Percentiles rank a stretch among this genome's conserved stretches.
Evolutionary conservation across 2,888 invertebrate genomes (phyloP).

Genomic region (Strigamia transsilvanica): DNA sequence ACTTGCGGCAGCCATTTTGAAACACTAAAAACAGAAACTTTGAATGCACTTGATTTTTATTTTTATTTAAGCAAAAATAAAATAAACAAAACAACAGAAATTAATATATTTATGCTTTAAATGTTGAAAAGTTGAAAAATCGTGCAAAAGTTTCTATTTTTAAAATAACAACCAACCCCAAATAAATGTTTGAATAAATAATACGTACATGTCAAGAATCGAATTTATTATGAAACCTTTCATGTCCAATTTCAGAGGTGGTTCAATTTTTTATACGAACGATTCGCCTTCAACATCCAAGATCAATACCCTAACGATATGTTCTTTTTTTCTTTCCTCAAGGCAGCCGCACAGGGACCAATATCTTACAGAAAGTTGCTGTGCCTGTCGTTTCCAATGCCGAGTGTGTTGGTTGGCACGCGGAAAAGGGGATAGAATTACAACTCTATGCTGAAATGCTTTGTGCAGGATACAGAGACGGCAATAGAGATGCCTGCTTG

Average conservation of each 20-base stretch:
- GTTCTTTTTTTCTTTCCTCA: constrained; percentile 53
- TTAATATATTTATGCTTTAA: no score
- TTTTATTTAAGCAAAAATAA: no score
- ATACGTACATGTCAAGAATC: not conserved
- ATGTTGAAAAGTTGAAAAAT: no score
- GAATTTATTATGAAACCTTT: not conserved
- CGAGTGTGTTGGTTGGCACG: constrained; percentile 83
- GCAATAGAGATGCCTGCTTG: constrained; percentile 82
- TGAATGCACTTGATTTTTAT: no score
- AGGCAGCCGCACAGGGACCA: constrained; percentile 77
- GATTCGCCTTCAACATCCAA: not conserved
- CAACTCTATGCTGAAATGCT: constrained; percentile 81
- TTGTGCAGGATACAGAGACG: constrained; percentile 83
- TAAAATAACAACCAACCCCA: not conserved
- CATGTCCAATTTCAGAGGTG: not conserved
- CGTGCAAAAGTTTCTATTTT: no score
- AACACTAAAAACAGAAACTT: no score
- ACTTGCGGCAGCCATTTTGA: no score
- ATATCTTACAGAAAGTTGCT: constrained; percentile 78
- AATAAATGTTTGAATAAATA: not conserved
- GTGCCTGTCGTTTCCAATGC: constrained; percentile 81
- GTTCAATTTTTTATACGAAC: not conserved
- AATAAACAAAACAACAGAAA: no score
- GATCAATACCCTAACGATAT: constrained; percentile 4
- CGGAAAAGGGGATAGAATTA: constrained; percentile 79